phyloP scores from a whole-genome alignment of 2,113 vertebrate genomes.

The Lipophrys pholis region DNA sequence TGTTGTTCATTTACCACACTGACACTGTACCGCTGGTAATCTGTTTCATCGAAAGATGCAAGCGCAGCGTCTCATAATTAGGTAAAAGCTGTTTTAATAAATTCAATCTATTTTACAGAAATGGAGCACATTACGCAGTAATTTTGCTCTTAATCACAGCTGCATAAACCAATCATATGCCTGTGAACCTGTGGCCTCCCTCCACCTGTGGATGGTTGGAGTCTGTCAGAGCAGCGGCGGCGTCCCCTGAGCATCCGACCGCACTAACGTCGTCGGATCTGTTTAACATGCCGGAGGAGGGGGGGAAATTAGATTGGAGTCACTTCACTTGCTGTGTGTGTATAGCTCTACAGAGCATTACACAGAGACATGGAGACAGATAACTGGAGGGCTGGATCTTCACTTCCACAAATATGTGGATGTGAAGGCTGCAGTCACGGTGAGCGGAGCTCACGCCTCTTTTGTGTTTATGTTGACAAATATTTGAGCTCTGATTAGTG shows the following conservation, averaged over 20 bases:
- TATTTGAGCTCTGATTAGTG: constrained; percentile 30
- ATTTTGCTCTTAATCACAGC: background rate
- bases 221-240: background rate
- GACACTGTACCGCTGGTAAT: too few species aligned
- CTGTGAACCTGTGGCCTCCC: background rate
- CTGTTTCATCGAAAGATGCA: too few species aligned
- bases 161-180: background rate
- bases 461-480: constrained; percentile 19
- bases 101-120: background rate
- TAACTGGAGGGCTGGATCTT: constrained; percentile 9
- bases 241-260: background rate
- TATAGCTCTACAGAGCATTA: constrained; percentile 1
- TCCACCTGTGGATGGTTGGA: background rate
- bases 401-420: background rate
- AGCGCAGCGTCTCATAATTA: background rate
- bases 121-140: background rate
- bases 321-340: constrained; percentile 18
- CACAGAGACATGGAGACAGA: background rate
- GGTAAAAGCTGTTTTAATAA: background rate
- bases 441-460: background rate
- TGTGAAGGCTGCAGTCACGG: background rate
- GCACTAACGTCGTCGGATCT: constrained; percentile 2
- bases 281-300: background rate
- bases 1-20: too few species aligned
- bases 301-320: background rate